Evolutionary conservation across 2,888 invertebrate species (phyloP).

Genomic region (Metopia argyrocephala): DNA sequence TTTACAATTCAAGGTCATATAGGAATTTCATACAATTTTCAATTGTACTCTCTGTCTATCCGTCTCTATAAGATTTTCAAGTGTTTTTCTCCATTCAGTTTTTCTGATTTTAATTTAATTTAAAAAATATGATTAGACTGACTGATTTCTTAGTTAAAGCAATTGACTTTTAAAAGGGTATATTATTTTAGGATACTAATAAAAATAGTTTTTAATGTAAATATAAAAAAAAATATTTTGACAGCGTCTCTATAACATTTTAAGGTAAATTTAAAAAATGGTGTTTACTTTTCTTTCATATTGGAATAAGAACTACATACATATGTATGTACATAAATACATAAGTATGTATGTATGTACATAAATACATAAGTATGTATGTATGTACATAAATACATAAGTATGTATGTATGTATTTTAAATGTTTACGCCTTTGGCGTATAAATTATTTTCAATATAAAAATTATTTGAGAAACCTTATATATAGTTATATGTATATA

Average conservation of each 20-base stretch:
- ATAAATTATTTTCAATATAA: too few relatives aligned
- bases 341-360: background rate
- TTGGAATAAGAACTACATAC: too few relatives aligned
- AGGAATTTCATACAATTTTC: background rate
- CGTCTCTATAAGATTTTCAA: background rate
- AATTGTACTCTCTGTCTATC: background rate
- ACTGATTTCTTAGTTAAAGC: background rate
- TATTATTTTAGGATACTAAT: background rate
- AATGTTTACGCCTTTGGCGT: too few relatives aligned
- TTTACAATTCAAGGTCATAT: constrained; percentile 32
- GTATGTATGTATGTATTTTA: background rate
- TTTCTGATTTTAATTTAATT: background rate
- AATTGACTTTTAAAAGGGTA: background rate
- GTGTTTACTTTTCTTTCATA: too few relatives aligned
- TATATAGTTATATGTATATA: too few relatives aligned
- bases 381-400: too few relatives aligned
- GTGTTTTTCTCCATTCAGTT: background rate
- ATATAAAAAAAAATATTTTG: background rate
- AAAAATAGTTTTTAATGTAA: background rate
- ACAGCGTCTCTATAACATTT: background rate
- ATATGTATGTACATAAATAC: too few relatives aligned
- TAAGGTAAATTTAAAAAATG: background rate
- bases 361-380: background rate
- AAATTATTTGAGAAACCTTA: too few relatives aligned
- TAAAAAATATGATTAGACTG: background rate